Evolutionary conservation across 2,888 invertebrate genomes (phyloP), one percentile per base, ranked within the genome.

Genomic region (Eupithecia tripunctaria): DNA sequence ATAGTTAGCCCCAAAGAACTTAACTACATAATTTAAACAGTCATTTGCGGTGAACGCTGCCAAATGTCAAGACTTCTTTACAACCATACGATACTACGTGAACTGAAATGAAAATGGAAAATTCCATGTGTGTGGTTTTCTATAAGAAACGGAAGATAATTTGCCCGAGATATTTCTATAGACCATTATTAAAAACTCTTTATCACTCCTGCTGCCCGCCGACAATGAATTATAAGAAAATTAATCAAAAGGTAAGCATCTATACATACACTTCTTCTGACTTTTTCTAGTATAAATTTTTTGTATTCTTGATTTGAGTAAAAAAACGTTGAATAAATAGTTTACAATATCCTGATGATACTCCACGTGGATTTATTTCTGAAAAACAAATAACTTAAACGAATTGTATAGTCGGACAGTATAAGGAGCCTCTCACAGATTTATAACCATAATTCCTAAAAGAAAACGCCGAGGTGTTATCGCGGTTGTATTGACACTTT

Each of bases 391-490:
- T 12, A 38, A 38, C 38, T 38, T 12, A 12, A 38, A 38, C 12
- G 8, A 38, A 38, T 38, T 38, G 12, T 38, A 38, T 12, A 38
- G 12, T 38, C 38, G 38, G 38, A 38, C 38, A 32, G 64, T 79
- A 62, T 79, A 78, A 77, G 78, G 67, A 41, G 70, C 72, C 73
- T 76, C 71, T 75, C 80, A 83, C 83, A 88, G 88, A 94, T 94
- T 94, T 94, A 94, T 93, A 81, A 85, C 91, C 88, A 91, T 92
- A 93, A 93, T 92, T 89, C 89, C 84, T 86, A 90, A 93, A 92
- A 93, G 90, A 93, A 93, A 92, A 92, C 90, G 91, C 85, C 92
- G 88, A 90, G 90, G 92, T 92, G 91, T 90, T 94, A 93, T 92
- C 93, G 91, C 90, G 89, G 85, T 85, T 78, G 85, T 91, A 94